Evolutionary conservation across 1,140 invertebrate species (phyloP), one percentile per base, ranked within the genome.

Genomic region (Drosophila suzukii): DNA sequence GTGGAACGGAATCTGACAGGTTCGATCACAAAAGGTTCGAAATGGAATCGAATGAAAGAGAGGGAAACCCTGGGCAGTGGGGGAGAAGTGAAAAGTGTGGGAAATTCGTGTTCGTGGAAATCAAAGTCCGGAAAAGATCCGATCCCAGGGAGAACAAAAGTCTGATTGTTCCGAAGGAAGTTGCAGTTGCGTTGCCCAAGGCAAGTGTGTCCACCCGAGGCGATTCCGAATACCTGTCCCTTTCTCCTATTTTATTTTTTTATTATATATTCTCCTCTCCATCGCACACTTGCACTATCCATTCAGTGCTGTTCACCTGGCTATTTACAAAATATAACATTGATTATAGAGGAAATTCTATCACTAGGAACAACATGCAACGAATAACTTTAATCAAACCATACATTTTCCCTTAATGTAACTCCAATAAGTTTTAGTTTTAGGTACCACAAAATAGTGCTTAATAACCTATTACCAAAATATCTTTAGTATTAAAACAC

Each of bases 1-100:
- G 51, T 63, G 68, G 74, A 85, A 81, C 86, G 81, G 75, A 75
- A 63, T 68, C 77, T 78, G 82, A 86, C 79, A 78, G 80, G 75
- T 83, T 72, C 50, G 72, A 41, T 59, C 54, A 55, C 53, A 51
- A 75, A 47, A 47, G 38, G 41, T 20, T 36, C 46, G 44, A 54
- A 79, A 74, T 62, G 46, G 50, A 60, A 44, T 62, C 27, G 39
- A 49, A 70, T 75, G 13, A 59, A 80, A 46, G 50, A 32, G 30
- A 49, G 41, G 46, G 53, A 57, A 56, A 46, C n/a, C 75, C 61
- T 78, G 75, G 75, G 56, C 60, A 49, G 39, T 10, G 13, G 51
- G 6, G 10, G 36, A 24, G 41, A 71, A 68, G 66, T 67, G 78
- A 88, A 88, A 88, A 83, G 83, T 88, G 83, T 88, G 83, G 83